Evolutionary conservation across 2,888 invertebrate species (phyloP).

Genomic region (Drosophila histrio): DNA sequence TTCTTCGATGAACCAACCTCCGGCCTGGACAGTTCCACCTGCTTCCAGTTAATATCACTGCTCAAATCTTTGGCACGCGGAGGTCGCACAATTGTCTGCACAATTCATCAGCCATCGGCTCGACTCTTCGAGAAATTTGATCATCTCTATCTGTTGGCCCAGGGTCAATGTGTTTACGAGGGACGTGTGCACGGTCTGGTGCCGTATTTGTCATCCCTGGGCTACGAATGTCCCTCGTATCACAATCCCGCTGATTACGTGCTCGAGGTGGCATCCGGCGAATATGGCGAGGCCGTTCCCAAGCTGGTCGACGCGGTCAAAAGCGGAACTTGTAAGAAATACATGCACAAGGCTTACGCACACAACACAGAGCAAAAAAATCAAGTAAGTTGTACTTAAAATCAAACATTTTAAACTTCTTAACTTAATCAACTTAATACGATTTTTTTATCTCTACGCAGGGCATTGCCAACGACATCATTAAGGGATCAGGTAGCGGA

Average conservation of each 20-base stretch:
- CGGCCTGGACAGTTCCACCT: slow-evolving; percentile 96
- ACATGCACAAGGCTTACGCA: slow-evolving; percentile 83
- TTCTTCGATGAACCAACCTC: slow-evolving; percentile 98
- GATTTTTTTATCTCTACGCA: too few species aligned
- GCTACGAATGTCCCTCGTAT: slow-evolving; percentile 95
- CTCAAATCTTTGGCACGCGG: slow-evolving; percentile 94
- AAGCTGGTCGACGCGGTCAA: slow-evolving; percentile 93
- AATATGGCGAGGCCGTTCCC: slow-evolving; percentile 95
- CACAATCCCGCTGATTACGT: slow-evolving; percentile 99
- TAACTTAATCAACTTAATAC: too few species aligned
- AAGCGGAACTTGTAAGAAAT: slow-evolving; percentile 90
- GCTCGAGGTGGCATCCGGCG: slow-evolving; percentile 97
- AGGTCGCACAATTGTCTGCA: slow-evolving; percentile 96
- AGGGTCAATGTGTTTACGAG: slow-evolving; percentile 96
- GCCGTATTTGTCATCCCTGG: slow-evolving; percentile 93
- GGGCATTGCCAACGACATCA: slow-evolving; percentile 86
- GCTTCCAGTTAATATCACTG: slow-evolving; percentile 95
- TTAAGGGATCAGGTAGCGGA: slow-evolving; percentile 84
- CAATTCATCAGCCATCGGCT: slow-evolving; percentile 98
- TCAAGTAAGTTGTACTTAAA: too few species aligned
- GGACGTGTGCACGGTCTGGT: slow-evolving; percentile 93
- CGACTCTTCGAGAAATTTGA: slow-evolving; percentile 98
- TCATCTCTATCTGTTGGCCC: slow-evolving; percentile 94
- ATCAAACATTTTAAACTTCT: too few species aligned
- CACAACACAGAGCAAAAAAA: too few species aligned